Evolutionary conservation across 2,797 vertebrate species (phyloP).

Genomic region (Typhlichthys eigenmanni): DNA sequence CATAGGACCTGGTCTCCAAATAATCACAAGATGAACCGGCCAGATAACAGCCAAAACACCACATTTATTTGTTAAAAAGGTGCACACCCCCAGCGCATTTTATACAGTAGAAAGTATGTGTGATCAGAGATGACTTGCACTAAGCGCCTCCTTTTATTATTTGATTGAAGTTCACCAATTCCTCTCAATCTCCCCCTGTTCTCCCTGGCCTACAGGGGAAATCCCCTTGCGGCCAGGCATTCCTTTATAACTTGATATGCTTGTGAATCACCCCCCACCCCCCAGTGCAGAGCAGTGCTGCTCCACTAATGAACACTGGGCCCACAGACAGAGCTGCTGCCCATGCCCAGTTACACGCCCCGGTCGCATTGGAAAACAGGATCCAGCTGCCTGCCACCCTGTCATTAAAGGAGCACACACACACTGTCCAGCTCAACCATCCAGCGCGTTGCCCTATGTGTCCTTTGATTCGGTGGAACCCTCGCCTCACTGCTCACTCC

Average conservation of each 20-base stretch:
- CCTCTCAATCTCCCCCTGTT: slow-evolving; percentile 53
- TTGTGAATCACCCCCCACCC: slow-evolving; percentile 73
- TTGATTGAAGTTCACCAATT: slow-evolving; percentile 64
- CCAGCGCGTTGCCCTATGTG: background rate
- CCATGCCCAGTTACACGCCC: slow-evolving; percentile 60
- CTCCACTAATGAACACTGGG: slow-evolving; percentile 76
- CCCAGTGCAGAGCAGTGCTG: slow-evolving; percentile 56
- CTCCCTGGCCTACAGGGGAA: slow-evolving; percentile 62
- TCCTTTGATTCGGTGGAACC: background rate
- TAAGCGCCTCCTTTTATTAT: slow-evolving; percentile 54
- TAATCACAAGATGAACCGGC: slow-evolving; percentile 56
- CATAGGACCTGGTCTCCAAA: slow-evolving; percentile 53
- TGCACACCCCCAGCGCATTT: slow-evolving; percentile 16
- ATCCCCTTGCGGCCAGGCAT: slow-evolving; percentile 74
- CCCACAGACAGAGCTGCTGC: slow-evolving; percentile 62
- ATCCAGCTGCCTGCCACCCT: slow-evolving; percentile 75
- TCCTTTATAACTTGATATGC: slow-evolving; percentile 81
- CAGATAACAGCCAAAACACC: slow-evolving; percentile 30
- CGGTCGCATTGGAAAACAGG: slow-evolving; percentile 72
- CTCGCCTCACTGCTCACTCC: too few relatives aligned
- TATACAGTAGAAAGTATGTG: background rate
- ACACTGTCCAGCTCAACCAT: background rate
- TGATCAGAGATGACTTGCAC: background rate
- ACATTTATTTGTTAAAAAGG: slow-evolving; percentile 9
- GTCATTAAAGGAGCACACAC: slow-evolving; percentile 59